A percentile compares a stretch with the other conserved stretches of the same genome.
phyloP scores from a whole-genome alignment of 1,140 invertebrate species.

The Diplogasteroides magnus region DNA sequence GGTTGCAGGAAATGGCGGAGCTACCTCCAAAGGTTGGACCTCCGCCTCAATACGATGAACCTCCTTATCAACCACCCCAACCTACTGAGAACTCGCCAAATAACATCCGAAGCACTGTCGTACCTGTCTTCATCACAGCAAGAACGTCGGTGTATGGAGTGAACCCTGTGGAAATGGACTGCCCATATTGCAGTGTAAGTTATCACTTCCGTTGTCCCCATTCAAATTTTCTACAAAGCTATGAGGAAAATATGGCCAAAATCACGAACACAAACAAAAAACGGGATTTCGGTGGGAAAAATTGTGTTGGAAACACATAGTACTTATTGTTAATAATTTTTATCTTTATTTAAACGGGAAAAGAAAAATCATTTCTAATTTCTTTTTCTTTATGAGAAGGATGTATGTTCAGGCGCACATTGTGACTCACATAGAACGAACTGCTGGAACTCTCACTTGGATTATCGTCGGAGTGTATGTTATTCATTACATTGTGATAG shows the following conservation, averaged over 20 bases:
- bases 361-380: not conserved
- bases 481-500: no score
- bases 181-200: conserved; percentile 35
- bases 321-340: not conserved
- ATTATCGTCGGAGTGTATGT: conserved; percentile 42
- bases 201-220: not conserved
- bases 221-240: not conserved
- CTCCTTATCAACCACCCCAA: no score
- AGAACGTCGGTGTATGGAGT: conserved; percentile 35
- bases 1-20: no score
- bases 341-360: not conserved
- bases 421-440: conserved; percentile 39
- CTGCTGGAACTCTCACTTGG: conserved; percentile 43
- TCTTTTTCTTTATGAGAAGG: no score
- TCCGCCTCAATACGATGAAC: no score
- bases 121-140: conserved; percentile 20
- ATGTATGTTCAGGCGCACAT: conserved; percentile 37
- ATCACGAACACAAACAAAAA: conserved; percentile 4
- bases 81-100: no score
- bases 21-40: no score
- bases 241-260: conserved; percentile 5
- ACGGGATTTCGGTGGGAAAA: not conserved
- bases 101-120: not conserved
- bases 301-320: not conserved
- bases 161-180: conserved; percentile 48